phyloP scores from a whole-genome alignment of 2,888 invertebrate genomes.

The Julus scandinavius region DNA sequence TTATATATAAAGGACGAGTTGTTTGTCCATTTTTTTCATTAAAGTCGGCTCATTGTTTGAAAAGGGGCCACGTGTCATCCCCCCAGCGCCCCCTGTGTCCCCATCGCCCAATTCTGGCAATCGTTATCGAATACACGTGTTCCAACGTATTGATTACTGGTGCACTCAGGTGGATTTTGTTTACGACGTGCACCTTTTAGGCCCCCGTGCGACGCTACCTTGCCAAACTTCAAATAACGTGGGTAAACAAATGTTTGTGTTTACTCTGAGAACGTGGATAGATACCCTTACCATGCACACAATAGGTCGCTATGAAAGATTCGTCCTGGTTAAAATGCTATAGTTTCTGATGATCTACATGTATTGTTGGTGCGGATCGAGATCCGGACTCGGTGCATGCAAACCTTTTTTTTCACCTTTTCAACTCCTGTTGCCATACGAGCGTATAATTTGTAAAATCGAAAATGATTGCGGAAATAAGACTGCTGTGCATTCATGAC shows the following conservation, averaged over 20 bases:
- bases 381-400: not conserved
- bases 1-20: not conserved
- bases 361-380: not conserved
- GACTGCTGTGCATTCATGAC: not conserved
- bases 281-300: not conserved
- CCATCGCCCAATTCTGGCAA: not conserved
- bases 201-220: slow-evolving; percentile 25
- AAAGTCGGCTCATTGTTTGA: not conserved
- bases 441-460: not conserved
- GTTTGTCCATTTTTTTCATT: not conserved
- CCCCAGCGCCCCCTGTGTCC: not conserved
- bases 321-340: not conserved
- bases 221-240: slow-evolving; percentile 20
- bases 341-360: not conserved
- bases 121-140: not conserved
- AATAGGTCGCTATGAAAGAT: not conserved
- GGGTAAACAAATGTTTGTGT: not conserved
- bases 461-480: not conserved
- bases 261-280: not conserved
- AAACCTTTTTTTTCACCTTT: not conserved
- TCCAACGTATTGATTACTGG: not conserved
- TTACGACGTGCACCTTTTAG: not conserved
- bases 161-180: slow-evolving; percentile 40
- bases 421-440: not conserved
- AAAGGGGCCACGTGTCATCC: not conserved